Evolutionary conservation across 2,113 vertebrate species (phyloP).

Genomic region (Solea solea): DNA sequence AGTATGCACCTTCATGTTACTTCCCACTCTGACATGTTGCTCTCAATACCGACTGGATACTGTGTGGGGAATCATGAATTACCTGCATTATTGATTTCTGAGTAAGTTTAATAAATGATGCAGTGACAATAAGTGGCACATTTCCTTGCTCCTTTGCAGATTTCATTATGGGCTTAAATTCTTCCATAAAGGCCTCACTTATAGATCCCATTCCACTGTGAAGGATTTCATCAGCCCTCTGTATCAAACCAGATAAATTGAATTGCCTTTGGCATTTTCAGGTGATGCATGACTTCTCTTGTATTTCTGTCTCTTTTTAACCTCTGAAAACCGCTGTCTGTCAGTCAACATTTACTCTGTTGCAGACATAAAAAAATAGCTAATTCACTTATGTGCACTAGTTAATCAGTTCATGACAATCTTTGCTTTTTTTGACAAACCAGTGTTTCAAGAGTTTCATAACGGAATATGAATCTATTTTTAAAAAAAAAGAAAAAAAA

Average conservation of each 20-base stretch:
- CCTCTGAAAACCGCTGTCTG: constrained; percentile 59
- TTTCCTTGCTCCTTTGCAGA: constrained; percentile 24
- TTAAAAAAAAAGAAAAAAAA: neutral
- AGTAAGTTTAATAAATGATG: constrained; percentile 6
- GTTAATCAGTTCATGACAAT: constrained; percentile 26
- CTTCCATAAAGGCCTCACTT: constrained; percentile 39
- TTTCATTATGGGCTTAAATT: constrained; percentile 52
- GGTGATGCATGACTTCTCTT: constrained; percentile 69
- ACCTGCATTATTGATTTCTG: neutral
- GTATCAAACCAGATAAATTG: constrained; percentile 42
- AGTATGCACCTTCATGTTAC: neutral
- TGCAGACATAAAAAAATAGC: constrained; percentile 45
- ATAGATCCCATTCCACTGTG: constrained; percentile 37
- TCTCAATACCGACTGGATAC: neutral
- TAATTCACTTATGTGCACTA: constrained; percentile 23
- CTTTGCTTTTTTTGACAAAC: neutral
- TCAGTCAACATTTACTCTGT: constrained; percentile 56
- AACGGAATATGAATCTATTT: too few species aligned
- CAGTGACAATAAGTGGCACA: constrained; percentile 20
- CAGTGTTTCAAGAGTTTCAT: neutral
- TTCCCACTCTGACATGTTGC: constrained; percentile 15
- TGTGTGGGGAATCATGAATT: neutral
- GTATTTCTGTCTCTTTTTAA: constrained; percentile 59
- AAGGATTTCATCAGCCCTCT: constrained; percentile 39
- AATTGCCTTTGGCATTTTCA: constrained; percentile 70